A percentile compares a stretch with the other conserved stretches of the same genome.
Evolutionary conservation across 2,113 vertebrate genomes (phyloP).

Genomic region (Macroglossus sobrinus): DNA sequence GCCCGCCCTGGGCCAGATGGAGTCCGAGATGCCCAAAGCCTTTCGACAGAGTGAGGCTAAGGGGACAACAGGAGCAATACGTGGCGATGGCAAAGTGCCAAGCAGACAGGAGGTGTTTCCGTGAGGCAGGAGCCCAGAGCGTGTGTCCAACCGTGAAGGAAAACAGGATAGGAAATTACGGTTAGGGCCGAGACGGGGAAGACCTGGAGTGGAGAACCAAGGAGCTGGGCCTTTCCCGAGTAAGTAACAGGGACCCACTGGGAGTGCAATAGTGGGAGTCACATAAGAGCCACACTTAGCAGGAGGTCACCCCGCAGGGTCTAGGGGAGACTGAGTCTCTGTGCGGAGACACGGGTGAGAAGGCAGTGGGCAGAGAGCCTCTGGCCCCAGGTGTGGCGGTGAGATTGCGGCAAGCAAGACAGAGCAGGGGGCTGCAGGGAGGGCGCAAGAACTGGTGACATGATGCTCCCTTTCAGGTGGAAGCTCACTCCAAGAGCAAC

Average conservation of each 20-base stretch:
- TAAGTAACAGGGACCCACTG: not conserved
- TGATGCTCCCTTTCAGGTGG: not conserved
- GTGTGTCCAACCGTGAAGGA: not conserved
- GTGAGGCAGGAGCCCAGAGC: not conserved
- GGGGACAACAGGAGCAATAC: not conserved
- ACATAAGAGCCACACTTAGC: no score
- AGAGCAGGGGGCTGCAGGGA: not conserved
- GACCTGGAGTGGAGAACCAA: not conserved
- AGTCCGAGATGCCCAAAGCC: not conserved
- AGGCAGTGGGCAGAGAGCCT: not conserved
- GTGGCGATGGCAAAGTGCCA: not conserved
- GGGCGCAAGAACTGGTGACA: fast-evolving
- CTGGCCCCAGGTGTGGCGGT: no score
- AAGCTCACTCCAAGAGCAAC: not conserved
- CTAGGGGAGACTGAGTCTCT: not conserved
- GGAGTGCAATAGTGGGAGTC: not conserved
- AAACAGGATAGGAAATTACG: not conserved
- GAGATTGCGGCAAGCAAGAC: not conserved
- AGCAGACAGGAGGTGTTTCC: not conserved
- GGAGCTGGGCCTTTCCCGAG: not conserved
- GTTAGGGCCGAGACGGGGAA: not conserved
- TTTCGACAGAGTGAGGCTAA: not conserved
- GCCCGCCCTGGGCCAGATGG: not conserved
- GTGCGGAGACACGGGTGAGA: not conserved
- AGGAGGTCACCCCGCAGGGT: not conserved